Conservation (phyloP, 2,113 vertebrate species). For the Datnioides undecimradiatus region DNA sequence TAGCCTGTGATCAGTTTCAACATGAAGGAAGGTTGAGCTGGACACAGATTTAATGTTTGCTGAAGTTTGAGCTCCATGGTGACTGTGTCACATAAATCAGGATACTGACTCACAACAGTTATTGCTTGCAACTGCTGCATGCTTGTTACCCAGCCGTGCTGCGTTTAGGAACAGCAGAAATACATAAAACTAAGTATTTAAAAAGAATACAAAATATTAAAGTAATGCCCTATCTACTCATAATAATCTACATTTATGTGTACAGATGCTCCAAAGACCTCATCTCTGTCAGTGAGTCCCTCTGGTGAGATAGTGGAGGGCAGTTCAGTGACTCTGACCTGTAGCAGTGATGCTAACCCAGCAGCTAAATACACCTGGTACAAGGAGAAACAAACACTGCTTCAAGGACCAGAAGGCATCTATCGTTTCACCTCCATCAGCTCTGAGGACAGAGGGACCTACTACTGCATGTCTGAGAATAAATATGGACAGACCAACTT, state of each 20-base stretch:
- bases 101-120: no score
- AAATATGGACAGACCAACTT: not conserved
- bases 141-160: no score
- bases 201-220: not conserved
- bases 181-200: no score
- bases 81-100: no score
- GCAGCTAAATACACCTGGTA: conserved; percentile 25
- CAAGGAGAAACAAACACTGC: not conserved
- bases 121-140: no score
- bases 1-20: no score
- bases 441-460: conserved; percentile 36
- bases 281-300: conserved; percentile 23
- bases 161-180: no score
- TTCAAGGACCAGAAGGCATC: not conserved
- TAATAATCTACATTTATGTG: no score
- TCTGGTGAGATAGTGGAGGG: conserved; percentile 8
- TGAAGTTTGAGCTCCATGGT: no score
- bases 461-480: conserved; percentile 38
- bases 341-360: conserved; percentile 41
- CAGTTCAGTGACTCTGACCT: conserved; percentile 43
- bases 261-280: conserved; percentile 37
- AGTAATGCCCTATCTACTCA: not conserved
- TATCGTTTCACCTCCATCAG: conserved; percentile 15
- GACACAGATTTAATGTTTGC: no score
- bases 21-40: no score